phyloP scores from a whole-genome alignment of 2,888 invertebrate species.

The Tanytarsus gracilentus region DNA sequence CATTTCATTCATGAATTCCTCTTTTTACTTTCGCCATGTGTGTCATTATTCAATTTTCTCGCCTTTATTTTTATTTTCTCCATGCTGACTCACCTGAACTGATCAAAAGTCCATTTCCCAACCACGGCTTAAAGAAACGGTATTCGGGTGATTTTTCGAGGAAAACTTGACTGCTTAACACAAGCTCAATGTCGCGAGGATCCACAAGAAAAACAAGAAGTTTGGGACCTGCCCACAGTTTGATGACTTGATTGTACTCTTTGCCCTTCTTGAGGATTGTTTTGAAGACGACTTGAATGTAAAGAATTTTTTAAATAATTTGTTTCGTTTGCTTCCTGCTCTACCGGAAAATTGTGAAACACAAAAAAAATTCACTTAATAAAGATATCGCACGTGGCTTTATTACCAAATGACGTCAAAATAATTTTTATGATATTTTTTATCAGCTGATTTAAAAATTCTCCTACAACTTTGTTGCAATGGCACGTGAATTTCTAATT shows the following conservation, averaged over 20 bases:
- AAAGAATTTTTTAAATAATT: constrained; percentile 9
- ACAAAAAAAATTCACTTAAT: neutral
- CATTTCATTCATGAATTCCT: too few relatives aligned
- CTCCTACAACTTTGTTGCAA: too few relatives aligned
- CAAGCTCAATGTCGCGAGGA: constrained; percentile 67
- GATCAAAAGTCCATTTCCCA: constrained; percentile 71
- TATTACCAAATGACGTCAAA: neutral
- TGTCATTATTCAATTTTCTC: too few relatives aligned
- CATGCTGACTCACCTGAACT: constrained; percentile 61
- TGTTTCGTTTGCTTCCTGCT: constrained; percentile 6
- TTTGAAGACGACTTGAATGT: constrained; percentile 57
- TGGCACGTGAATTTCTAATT: too few relatives aligned
- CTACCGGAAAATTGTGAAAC: constrained; percentile 4
- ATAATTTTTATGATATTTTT: neutral
- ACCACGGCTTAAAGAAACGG: constrained; percentile 73
- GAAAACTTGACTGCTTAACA: constrained; percentile 68
- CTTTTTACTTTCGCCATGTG: too few relatives aligned
- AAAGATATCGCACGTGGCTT: neutral
- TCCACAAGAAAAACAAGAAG: constrained; percentile 64
- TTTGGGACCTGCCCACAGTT: constrained; percentile 69
- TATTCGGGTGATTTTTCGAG: constrained; percentile 74
- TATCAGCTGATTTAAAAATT: neutral
- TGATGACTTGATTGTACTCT: constrained; percentile 52
- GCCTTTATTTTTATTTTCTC: too few relatives aligned
- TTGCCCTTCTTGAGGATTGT: constrained; percentile 44